phyloP scores from a whole-genome alignment of 2,113 vertebrate species.

The Pomatostomus ruficeps region DNA sequence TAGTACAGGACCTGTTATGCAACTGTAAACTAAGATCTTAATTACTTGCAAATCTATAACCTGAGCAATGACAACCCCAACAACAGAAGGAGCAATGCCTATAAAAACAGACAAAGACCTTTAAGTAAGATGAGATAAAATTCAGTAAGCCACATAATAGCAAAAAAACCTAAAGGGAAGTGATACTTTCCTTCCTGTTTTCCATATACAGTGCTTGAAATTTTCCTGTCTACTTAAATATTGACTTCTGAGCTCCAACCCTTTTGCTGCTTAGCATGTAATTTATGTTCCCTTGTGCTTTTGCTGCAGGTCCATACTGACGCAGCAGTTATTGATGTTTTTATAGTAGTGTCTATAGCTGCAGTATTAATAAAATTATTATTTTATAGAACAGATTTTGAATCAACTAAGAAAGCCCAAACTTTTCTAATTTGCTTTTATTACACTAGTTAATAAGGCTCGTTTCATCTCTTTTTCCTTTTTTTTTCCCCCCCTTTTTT shows the following conservation, averaged over 20 bases:
- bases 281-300: constrained; percentile 5
- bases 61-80: neutral
- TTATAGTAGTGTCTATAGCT: neutral
- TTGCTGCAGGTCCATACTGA: neutral
- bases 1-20: neutral
- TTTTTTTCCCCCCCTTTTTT: neutral
- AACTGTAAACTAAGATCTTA: neutral
- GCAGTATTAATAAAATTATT: neutral
- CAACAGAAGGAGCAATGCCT: neutral
- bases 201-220: neutral
- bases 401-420: neutral
- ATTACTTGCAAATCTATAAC: neutral
- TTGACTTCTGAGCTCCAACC: constrained; percentile 2
- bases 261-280: neutral
- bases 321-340: neutral
- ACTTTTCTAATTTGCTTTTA: neutral
- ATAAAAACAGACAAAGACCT: neutral
- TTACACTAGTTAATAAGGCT: neutral
- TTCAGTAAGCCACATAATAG: neutral
- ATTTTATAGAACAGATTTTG: neutral
- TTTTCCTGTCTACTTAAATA: constrained; percentile 6
- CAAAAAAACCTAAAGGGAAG: neutral
- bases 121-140: neutral
- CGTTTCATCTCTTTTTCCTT: neutral
- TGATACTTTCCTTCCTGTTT: neutral